phyloP scores from a whole-genome alignment of 37 sponge, comb jelly and placozoan species.

The Mnemiopsis leidyi region DNA sequence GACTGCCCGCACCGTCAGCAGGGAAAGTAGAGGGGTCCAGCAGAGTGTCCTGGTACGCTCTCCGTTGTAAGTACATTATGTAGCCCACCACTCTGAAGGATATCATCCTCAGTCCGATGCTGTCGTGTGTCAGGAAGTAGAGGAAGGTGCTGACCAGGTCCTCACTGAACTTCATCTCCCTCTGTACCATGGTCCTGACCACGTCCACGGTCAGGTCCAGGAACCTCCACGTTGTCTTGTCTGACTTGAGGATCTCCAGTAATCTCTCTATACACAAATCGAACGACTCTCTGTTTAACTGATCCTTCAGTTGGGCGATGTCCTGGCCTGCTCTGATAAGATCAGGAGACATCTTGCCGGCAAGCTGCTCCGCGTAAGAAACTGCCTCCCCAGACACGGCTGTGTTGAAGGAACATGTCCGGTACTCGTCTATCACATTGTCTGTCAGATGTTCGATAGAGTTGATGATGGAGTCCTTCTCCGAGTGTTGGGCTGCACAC shows the following conservation, averaged over 20 bases:
- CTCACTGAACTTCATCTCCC: neutral
- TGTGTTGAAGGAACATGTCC: neutral
- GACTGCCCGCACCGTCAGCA: neutral
- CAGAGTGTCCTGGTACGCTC: slow-evolving; percentile 1
- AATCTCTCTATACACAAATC: neutral
- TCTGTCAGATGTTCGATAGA: slow-evolving; percentile 31
- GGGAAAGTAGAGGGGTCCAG: slow-evolving; percentile 40
- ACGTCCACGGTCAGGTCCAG: neutral
- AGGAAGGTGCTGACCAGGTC: neutral
- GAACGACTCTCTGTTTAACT: slow-evolving; percentile 9
- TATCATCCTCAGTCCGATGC: slow-evolving; percentile 9
- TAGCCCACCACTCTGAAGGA: neutral
- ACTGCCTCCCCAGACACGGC: neutral
- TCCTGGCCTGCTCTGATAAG: neutral
- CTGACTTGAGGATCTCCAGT: neutral
- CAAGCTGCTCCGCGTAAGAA: neutral
- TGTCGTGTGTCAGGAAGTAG: neutral
- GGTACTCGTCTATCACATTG: neutral
- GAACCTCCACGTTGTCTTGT: slow-evolving; percentile 27
- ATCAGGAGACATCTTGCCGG: neutral
- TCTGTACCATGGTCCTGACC: neutral
- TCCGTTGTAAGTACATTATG: neutral
- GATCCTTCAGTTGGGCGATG: neutral
- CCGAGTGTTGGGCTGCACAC: slow-evolving; percentile 13
- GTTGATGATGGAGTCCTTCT: slow-evolving; percentile 9